A percentile compares a stretch with the other conserved stretches of the same genome.
These are phyloP conservation scores for Callospermophilus lateralis DNA, from an alignment of 2,113 vertebrate genomes.

Conservation along the genomic window DNA sequence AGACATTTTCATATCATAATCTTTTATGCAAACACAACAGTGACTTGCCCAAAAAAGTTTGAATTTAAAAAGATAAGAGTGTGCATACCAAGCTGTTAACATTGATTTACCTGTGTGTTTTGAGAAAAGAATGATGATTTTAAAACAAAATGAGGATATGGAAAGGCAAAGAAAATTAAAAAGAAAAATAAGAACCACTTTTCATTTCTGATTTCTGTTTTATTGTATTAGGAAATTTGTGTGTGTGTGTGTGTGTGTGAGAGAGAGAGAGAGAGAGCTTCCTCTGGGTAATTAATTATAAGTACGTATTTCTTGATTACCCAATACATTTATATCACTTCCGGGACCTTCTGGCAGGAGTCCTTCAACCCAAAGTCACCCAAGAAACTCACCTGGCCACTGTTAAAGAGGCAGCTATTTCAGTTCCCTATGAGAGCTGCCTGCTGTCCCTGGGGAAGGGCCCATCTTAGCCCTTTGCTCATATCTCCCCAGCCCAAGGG, in stretches of 20 bases:
- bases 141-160: conserved; percentile 48
- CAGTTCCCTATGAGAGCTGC: neutral
- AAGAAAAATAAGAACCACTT: conserved; percentile 5
- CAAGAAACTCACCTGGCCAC: neutral
- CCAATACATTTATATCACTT: neutral
- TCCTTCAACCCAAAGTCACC: neutral
- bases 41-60: neutral
- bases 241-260: neutral
- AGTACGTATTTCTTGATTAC: neutral
- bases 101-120: neutral
- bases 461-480: neutral
- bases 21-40: conserved; percentile 4
- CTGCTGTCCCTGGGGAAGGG: neutral
- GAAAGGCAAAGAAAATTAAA: conserved; percentile 30
- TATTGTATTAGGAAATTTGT: neutral
- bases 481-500: neutral
- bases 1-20: neutral
- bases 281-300: conserved; percentile 4
- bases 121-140: neutral
- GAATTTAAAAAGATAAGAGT: neutral
- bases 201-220: neutral
- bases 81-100: neutral
- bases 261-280: neutral
- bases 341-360: neutral
- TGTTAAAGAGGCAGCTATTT: neutral